Conservation (phyloP, 2,888 invertebrate genomes). For the Tryphoninae sp. region DNA sequence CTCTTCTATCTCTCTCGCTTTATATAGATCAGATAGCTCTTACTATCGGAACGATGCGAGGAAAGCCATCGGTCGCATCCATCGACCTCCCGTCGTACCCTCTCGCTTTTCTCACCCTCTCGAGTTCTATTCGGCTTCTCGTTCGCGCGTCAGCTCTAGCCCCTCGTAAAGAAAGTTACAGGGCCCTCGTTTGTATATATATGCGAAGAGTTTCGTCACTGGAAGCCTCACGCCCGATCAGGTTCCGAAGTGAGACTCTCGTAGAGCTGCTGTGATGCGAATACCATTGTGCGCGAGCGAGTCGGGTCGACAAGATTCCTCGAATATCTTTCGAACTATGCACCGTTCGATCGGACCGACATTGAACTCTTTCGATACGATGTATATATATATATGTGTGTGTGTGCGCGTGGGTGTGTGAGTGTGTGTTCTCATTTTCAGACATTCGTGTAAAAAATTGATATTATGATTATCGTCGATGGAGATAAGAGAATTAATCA, state of each 20-base stretch:
- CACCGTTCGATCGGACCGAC: not conserved
- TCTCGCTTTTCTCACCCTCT: constrained; percentile 15
- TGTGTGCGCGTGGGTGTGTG: too few relatives aligned
- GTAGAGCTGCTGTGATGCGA: constrained; percentile 12
- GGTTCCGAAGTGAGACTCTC: not conserved
- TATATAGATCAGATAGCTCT: constrained; percentile 41
- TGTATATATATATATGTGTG: not conserved
- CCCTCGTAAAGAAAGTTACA: constrained; percentile 49
- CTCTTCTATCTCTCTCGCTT: constrained; percentile 5
- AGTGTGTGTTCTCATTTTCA: not conserved
- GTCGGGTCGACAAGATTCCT: constrained; percentile 30
- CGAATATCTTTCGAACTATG: constrained; percentile 27
- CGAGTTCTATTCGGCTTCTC: constrained; percentile 44
- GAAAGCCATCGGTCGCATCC: constrained; percentile 51
- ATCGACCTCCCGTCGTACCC: constrained; percentile 30
- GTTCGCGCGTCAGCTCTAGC: constrained; percentile 42
- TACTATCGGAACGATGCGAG: constrained; percentile 42
- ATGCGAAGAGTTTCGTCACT: constrained; percentile 28
- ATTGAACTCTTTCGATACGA: not conserved
- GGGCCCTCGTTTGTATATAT: constrained; percentile 5
- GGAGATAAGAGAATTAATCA: not conserved
- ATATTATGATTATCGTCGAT: not conserved
- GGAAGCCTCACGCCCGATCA: constrained; percentile 29
- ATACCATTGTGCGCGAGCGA: constrained; percentile 18
- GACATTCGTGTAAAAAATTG: not conserved